These are phyloP conservation scores for Ptilorrhoa leucosticta DNA, from an alignment of 2,113 vertebrate genomes.

Conservation along the genomic window DNA sequence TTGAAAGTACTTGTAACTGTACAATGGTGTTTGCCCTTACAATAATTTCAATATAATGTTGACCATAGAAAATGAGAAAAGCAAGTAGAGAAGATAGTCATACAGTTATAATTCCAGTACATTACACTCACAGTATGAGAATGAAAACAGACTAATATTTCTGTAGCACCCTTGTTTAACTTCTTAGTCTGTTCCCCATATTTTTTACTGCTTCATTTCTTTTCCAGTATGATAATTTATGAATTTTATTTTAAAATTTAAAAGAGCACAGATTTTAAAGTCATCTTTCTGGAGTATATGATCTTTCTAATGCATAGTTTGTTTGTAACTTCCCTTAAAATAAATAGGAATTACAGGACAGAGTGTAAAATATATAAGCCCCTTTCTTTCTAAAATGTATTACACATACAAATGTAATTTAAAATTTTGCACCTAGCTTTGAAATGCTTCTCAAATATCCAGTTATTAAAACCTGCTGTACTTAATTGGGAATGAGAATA, in stretches of 20 bases:
- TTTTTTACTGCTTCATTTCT: not conserved
- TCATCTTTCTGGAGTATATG: not conserved
- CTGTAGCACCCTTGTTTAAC: constrained; percentile 8
- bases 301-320: not conserved
- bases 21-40: constrained; percentile 50
- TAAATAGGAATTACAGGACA: not conserved
- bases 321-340: not conserved
- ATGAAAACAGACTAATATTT: constrained; percentile 17
- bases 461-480: not conserved
- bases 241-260: not conserved
- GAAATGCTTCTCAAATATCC: not conserved
- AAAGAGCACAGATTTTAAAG: not conserved
- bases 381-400: not conserved
- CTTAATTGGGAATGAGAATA: not conserved
- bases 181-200: not conserved
- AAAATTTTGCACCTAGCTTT: not conserved
- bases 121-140: constrained; percentile 1
- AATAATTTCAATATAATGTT: constrained; percentile 60
- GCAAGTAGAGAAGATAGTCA: constrained; percentile 37
- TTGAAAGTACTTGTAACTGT: constrained; percentile 54
- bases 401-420: not conserved
- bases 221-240: not conserved
- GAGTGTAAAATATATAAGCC: not conserved
- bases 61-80: constrained; percentile 67
- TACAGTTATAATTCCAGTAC: constrained; percentile 26